Conservation (phyloP, 37 sponge, comb jelly and placozoan species). For the Spongia lamella region DNA sequence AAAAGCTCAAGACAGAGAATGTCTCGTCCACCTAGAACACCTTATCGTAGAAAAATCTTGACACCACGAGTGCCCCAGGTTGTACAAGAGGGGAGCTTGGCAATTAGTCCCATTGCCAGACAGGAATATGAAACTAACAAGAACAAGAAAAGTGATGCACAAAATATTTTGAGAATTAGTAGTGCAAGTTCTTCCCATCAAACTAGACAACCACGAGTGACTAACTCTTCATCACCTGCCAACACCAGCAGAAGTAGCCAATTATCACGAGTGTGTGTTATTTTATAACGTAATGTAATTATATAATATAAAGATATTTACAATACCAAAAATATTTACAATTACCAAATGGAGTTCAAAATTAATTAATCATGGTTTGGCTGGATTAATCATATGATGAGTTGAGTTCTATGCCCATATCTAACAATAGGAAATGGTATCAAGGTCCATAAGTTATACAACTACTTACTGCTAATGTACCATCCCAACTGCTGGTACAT, state of each 20-base stretch:
- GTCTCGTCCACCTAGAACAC: too few relatives aligned
- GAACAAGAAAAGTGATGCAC: background rate
- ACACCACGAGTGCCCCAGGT: too few relatives aligned
- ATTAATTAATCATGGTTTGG: too few relatives aligned
- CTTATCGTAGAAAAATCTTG: too few relatives aligned
- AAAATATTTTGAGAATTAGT: background rate
- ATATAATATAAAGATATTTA: too few relatives aligned
- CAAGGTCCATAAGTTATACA: too few relatives aligned
- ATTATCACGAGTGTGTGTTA: constrained; percentile 14
- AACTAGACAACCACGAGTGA: background rate
- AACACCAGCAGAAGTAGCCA: background rate
- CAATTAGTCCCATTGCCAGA: constrained; percentile 62
- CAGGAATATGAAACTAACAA: constrained; percentile 25
- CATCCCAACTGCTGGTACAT: constrained; percentile 84
- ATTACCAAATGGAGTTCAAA: too few relatives aligned
- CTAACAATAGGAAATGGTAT: too few relatives aligned
- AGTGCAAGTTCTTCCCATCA: background rate
- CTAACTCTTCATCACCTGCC: background rate
- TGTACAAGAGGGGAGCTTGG: constrained; percentile 63
- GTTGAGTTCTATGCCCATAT: too few relatives aligned
- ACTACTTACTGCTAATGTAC: constrained; percentile 62
- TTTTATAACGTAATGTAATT: background rate
- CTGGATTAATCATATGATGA: too few relatives aligned
- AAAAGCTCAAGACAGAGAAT: too few relatives aligned
- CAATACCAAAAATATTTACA: too few relatives aligned